Percentiles rank a stretch among this genome's conserved stretches.
Evolutionary conservation across 2,113 vertebrate species (phyloP).

Genomic region (Callocephalon fimbriatum): DNA sequence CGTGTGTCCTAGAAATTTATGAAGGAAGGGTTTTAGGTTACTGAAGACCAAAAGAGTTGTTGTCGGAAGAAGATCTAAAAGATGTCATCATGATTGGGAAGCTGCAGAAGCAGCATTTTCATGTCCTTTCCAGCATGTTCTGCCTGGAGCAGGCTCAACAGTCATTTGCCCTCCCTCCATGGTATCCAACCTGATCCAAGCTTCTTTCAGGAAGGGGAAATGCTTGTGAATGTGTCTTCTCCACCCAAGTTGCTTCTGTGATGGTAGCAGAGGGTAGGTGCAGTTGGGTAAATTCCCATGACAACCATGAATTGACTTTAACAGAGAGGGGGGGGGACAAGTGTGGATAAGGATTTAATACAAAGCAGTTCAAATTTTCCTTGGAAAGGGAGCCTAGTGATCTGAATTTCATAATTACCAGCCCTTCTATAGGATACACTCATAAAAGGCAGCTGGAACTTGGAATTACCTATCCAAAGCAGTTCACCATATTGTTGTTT

Average conservation of each 20-base stretch:
- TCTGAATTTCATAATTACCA: background rate
- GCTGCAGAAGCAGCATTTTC: background rate
- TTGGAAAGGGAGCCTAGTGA: background rate
- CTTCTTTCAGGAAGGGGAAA: background rate
- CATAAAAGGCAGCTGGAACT: slow-evolving; percentile 32
- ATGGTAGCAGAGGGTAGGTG: background rate
- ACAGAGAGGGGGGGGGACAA: background rate
- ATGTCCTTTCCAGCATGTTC: background rate
- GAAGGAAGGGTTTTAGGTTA: background rate
- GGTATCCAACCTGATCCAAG: background rate
- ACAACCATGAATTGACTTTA: background rate
- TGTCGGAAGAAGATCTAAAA: background rate
- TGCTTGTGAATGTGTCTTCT: background rate
- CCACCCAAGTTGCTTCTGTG: background rate
- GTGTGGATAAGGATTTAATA: background rate
- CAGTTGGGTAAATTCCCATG: background rate
- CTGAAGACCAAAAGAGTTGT: background rate
- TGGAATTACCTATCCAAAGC: slow-evolving; percentile 43
- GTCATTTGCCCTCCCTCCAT: background rate
- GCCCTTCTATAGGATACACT: background rate
- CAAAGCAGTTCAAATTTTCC: background rate
- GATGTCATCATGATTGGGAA: background rate
- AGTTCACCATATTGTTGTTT: slow-evolving; percentile 38
- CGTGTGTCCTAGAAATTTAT: background rate
- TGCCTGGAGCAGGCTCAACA: background rate